These are phyloP conservation scores for Acrobasis consociella DNA, from an alignment of 2,888 invertebrate genomes.

Conservation along the genomic window DNA sequence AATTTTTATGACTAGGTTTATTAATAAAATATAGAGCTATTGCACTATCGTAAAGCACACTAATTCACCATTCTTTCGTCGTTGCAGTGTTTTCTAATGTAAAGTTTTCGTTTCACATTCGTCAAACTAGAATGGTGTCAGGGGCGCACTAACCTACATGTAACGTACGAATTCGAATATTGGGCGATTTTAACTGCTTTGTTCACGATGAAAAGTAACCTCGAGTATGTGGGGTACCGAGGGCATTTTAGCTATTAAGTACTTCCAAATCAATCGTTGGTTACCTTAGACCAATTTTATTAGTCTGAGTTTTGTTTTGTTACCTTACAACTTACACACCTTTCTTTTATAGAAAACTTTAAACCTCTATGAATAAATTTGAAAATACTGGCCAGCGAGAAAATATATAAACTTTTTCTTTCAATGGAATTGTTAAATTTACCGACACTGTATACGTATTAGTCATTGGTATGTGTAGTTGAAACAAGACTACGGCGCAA, in stretches of 20 bases:
- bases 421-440: too few species aligned
- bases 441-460: too few species aligned
- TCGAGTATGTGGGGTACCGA: neutral
- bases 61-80: slow-evolving; percentile 9
- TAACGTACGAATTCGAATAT: slow-evolving; percentile 10
- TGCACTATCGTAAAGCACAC: slow-evolving; percentile 9
- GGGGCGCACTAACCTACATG: slow-evolving; percentile 43
- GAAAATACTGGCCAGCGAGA: too few species aligned
- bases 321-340: too few species aligned
- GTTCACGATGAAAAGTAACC: slow-evolving; percentile 19
- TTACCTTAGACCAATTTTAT: neutral
- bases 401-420: neutral
- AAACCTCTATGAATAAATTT: too few species aligned
- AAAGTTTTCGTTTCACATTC: slow-evolving; percentile 51
- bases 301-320: too few species aligned
- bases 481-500: too few species aligned
- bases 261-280: neutral
- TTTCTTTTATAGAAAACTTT: too few species aligned
- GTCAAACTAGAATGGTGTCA: slow-evolving; percentile 65
- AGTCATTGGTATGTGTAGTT: too few species aligned
- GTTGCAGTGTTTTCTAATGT: slow-evolving; percentile 16
- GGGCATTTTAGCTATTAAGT: neutral
- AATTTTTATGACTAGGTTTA: too few species aligned
- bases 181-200: slow-evolving; percentile 15
- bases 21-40: neutral